These are phyloP conservation scores for Netelia fuscicornis DNA, from an alignment of 2,888 invertebrate species.

Conservation along the genomic window DNA sequence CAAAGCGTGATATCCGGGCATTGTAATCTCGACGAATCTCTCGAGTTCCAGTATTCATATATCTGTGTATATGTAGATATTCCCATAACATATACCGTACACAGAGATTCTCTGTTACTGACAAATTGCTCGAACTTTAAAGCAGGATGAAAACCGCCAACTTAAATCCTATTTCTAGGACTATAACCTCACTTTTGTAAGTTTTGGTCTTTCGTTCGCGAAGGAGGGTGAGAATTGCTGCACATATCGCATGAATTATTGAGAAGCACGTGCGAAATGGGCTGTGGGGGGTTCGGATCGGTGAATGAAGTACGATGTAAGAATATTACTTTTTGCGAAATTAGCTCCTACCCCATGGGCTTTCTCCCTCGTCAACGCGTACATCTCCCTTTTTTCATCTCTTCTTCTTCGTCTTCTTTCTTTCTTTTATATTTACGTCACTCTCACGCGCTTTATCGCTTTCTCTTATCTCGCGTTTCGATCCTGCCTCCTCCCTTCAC, in stretches of 20 bases:
- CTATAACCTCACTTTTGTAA: not conserved
- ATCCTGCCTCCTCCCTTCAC: not conserved
- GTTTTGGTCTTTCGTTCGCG: not conserved
- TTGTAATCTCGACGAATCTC: slow-evolving; percentile 74
- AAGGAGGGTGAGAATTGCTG: not conserved
- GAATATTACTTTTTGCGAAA: slow-evolving; percentile 55
- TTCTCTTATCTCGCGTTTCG: not conserved
- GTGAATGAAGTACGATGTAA: not conserved
- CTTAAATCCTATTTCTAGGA: slow-evolving; percentile 17
- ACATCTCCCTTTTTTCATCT: not conserved
- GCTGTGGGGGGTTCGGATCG: not conserved
- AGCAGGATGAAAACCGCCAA: slow-evolving; percentile 32
- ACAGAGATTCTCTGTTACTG: slow-evolving; percentile 5
- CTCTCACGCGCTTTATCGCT: slow-evolving; percentile 1
- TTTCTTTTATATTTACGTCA: slow-evolving; percentile 10
- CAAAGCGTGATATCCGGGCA: slow-evolving; percentile 65
- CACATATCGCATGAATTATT: not conserved
- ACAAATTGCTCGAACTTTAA: slow-evolving; percentile 45
- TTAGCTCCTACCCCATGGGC: slow-evolving; percentile 48
- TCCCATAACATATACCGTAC: slow-evolving; percentile 37
- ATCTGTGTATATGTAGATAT: slow-evolving; percentile 65
- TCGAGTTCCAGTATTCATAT: slow-evolving; percentile 8
- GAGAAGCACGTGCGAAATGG: not conserved
- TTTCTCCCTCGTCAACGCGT: not conserved
- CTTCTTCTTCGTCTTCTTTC: slow-evolving; percentile 8